These are phyloP conservation scores for Drosophila macrospina DNA, from an alignment of 2,888 invertebrate genomes.

Conservation along the genomic window DNA sequence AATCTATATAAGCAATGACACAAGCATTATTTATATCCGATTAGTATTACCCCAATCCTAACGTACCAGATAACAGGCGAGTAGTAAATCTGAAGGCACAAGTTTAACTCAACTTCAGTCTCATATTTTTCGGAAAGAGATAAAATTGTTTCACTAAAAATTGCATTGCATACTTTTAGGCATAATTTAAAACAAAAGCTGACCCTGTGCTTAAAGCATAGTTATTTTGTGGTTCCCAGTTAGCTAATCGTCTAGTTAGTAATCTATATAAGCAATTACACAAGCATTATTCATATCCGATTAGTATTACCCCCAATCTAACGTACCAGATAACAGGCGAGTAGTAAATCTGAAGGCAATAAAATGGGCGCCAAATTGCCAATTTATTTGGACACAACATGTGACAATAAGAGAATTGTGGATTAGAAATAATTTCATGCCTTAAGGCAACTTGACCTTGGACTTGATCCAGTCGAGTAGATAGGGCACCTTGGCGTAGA, in stretches of 20 bases:
- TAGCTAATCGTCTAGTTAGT: slow-evolving; percentile 6
- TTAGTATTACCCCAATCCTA: slow-evolving; percentile 16
- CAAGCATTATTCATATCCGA: slow-evolving; percentile 13
- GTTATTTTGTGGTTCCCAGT: slow-evolving; percentile 1
- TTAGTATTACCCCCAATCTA: slow-evolving; percentile 17
- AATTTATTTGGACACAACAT: slow-evolving; percentile 56
- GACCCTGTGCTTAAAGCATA: neutral
- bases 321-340: slow-evolving; percentile 15
- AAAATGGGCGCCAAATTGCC: slow-evolving; percentile 8
- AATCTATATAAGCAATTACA: slow-evolving; percentile 24
- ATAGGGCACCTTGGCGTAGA: slow-evolving; percentile 73
- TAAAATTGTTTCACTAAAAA: no score
- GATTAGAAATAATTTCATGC: neutral
- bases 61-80: slow-evolving; percentile 15
- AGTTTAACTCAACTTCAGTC: no score
- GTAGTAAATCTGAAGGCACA: slow-evolving; percentile 17
- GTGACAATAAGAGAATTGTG: slow-evolving; percentile 30
- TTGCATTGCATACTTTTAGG: no score
- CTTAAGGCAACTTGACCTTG: slow-evolving; percentile 17
- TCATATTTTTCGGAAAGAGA: no score
- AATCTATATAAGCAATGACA: slow-evolving; percentile 23
- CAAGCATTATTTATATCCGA: slow-evolving; percentile 13
- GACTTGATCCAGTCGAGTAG: slow-evolving; percentile 64
- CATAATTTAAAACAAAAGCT: no score
- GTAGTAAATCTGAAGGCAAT: slow-evolving; percentile 15